Base-by-base conservation (phyloP, 2,113 vertebrate genomes). In the Oreotrochilus melanogaster region DNA sequence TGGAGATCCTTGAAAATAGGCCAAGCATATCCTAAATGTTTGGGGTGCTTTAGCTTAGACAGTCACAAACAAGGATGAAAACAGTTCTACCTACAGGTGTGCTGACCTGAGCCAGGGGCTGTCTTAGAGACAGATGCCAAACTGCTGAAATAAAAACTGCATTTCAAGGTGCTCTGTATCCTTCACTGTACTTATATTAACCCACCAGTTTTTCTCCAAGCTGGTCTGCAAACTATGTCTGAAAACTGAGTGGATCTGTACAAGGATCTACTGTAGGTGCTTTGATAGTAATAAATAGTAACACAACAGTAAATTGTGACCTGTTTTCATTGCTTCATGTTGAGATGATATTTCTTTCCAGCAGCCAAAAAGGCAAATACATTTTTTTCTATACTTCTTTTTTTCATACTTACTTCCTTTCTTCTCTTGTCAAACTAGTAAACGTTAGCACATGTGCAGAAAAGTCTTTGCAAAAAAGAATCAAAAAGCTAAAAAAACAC, bases 361-460 rank as follows among this genome's bases (percentile, higher is more conserved):
- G 47, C 8, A 8, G 31, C 23, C 42, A 69, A 75, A 87, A 79
- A 47, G 7, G 3, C 8, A 82, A 7, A 70, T 35, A 17, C 4
- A 39, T 42, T 50, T 8, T 31, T 71, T 71, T 47, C 30, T 18
- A 33, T 1, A 6, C 9, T 60, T 39, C 39, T 42, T 54, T 8
- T 31, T 71, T 51, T 27, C 23, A 33, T 1, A 6, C 7, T 60
- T 39, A 39, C 12, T 45, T 56, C 18, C 37, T 61, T 74, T 75
- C 50, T 66, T 69, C 33, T 79, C 19, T 42, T 56, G 18, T 69
- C 43, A 89, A 39, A 71, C 5, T 39, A 69, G 15, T 33, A 86
- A 42, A 81, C 0, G 0, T 51, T 42, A 81, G 30, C 31, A 50
- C 0, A 48, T 15, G 42, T 24, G 14, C 0, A 1, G 58, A 48